Conservation (phyloP, 1,140 invertebrate genomes). For the Saxidomus purpurata region DNA sequence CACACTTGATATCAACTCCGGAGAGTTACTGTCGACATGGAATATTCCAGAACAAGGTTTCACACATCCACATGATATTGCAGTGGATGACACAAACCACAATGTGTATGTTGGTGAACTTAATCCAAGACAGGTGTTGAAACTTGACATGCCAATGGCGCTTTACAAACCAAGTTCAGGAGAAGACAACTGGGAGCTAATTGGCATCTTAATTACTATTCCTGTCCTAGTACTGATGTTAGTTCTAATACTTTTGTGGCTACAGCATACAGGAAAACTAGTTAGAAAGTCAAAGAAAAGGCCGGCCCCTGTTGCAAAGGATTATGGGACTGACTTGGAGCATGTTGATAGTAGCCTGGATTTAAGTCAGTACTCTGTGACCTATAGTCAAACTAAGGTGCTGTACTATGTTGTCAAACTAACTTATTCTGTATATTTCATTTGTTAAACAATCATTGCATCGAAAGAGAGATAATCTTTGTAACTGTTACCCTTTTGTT, state of each 20-base stretch:
- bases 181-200: background rate
- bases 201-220: background rate
- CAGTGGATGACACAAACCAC: constrained; percentile 69
- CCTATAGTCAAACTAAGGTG: constrained; percentile 36
- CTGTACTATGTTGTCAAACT: no score
- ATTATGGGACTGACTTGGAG: background rate
- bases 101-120: constrained; percentile 78
- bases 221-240: background rate
- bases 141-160: constrained; percentile 58
- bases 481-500: no score
- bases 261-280: constrained; percentile 35
- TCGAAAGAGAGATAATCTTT: no score
- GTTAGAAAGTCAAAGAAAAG: background rate
- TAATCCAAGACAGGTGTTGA: constrained; percentile 73
- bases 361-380: background rate
- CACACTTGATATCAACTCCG: constrained; percentile 88
- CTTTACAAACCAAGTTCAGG: background rate
- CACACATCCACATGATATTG: constrained; percentile 75
- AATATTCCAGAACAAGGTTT: constrained; percentile 62
- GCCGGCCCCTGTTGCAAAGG: background rate
- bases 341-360: background rate
- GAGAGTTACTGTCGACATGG: constrained; percentile 83
- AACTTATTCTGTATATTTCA: no score
- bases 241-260: background rate
- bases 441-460: no score